Evolutionary conservation across 2,113 vertebrate species (phyloP), one percentile per base, ranked within the genome.

Genomic region (Baryphthengus martii): DNA sequence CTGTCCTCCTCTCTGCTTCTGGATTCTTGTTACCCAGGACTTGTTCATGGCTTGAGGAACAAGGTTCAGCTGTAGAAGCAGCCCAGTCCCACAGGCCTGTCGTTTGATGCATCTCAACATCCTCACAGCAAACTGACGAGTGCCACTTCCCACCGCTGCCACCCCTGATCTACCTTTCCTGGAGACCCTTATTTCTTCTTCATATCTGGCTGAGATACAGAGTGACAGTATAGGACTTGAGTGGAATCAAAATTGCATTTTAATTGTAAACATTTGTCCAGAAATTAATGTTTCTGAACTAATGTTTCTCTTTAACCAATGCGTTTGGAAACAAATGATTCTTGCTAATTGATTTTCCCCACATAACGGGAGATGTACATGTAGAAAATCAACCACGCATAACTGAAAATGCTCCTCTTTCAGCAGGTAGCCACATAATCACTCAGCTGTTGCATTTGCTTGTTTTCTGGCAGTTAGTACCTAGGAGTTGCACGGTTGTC

Each of bases 211-310:
- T 79, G 82, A 89, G 83, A 23, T 17, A 39, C 39, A 29, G 23
- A 23, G n/a, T 62, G 52, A 53, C 39, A 70, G 45, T 47, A 17
- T 5, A 78, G 62, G 67, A 50, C 76, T 65, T 5, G n/a, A 88
- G 84, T 67, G 89, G 93, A 96, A 96, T 63, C 88, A 92, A 96
- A 97, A 96, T 77, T 65, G 20, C 85, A n/a, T 95, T 94, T 93
- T 94, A 95, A 97, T 97, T 94, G 82, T 95, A 96, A 97, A 94
- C 95, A 92, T 95, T 96, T 96, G 96, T 95, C 90, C 91, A 96
- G 93, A 96, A 97, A 96, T 96, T 96, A 97, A 97, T 96, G 93
- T 97, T 92, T 97, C 97, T 86, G 93, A 97, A 97, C 94, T 73
- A 96, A 97, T 95, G 93, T 71, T 95, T 93, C 67, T 83, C 68